Conservation (phyloP, 2,113 vertebrate genomes). For the Tringa solitaria region DNA sequence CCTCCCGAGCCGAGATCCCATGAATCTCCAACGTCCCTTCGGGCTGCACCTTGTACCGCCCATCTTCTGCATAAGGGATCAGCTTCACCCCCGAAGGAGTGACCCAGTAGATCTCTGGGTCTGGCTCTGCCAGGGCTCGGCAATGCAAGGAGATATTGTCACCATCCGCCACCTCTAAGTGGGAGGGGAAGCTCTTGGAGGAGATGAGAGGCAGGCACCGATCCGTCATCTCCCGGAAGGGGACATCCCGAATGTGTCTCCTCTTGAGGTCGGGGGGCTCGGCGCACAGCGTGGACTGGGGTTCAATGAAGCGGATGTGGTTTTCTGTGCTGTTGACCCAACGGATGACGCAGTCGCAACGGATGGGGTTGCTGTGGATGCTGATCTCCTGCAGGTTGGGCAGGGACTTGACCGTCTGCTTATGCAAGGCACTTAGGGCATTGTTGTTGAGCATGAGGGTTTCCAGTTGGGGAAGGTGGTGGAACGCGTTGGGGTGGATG, state of each 20-base stretch:
- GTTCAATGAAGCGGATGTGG: constrained; percentile 91
- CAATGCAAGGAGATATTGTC: constrained; percentile 84
- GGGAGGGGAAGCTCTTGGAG: constrained; percentile 79
- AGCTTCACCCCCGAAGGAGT: constrained; percentile 82
- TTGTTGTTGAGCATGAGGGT: constrained; percentile 99
- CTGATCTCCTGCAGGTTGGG: constrained; percentile 93
- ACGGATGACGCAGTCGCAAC: constrained; percentile 94
- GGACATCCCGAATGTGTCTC: constrained; percentile 85
- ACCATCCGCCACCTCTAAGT: constrained; percentile 70
- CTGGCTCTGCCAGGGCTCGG: constrained; percentile 89
- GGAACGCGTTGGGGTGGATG: constrained; percentile 91
- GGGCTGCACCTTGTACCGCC: constrained; percentile 76
- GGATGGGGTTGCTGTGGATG: constrained; percentile 93
- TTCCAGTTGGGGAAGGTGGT: constrained; percentile 86
- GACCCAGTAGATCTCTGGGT: constrained; percentile 95
- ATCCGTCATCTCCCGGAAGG: constrained; percentile 89
- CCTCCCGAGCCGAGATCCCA: constrained; percentile 73
- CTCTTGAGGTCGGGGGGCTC: constrained; percentile 90
- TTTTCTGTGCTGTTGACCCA: constrained; percentile 84
- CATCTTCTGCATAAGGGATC: constrained; percentile 34
- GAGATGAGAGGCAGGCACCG: constrained; percentile 91
- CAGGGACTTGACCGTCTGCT: constrained; percentile 85
- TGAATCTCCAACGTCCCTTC: constrained; percentile 92
- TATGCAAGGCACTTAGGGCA: constrained; percentile 91
- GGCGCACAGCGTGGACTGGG: constrained; percentile 90